These are phyloP conservation scores for Macrosteles quadrilineatus DNA, from an alignment of 1,140 invertebrate genomes.

Conservation along the genomic window DNA sequence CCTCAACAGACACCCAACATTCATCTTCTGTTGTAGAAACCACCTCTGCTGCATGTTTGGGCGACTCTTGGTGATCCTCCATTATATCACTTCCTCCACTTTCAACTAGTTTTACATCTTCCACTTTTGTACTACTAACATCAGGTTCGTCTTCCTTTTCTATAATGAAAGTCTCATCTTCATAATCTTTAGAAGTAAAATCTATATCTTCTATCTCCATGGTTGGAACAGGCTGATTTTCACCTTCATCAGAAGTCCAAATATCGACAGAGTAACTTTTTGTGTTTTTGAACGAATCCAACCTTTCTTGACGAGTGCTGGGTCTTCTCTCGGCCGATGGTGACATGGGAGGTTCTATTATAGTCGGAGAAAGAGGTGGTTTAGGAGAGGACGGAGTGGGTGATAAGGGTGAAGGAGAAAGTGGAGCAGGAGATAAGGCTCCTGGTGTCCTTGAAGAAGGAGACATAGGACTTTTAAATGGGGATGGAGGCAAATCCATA, in stretches of 20 bases:
- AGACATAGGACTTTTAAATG: background rate
- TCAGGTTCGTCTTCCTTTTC: slow-evolving; percentile 32
- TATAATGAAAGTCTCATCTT: slow-evolving; percentile 42
- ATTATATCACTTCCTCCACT: slow-evolving; percentile 34
- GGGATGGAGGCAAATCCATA: background rate
- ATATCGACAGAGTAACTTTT: slow-evolving; percentile 47
- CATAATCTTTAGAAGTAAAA: slow-evolving; percentile 37
- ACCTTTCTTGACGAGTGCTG: slow-evolving; percentile 44
- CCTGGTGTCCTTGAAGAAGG: background rate
- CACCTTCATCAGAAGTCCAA: slow-evolving; percentile 45
- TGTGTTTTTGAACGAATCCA: slow-evolving; percentile 46
- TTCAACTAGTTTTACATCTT: slow-evolving; percentile 11
- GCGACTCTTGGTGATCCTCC: slow-evolving; percentile 38
- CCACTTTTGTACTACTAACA: background rate
- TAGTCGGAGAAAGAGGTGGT: slow-evolving; percentile 25
- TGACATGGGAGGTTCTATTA: slow-evolving; percentile 27
- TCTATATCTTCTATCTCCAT: slow-evolving; percentile 40
- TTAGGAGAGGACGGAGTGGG: slow-evolving; percentile 26
- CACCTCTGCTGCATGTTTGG: slow-evolving; percentile 53
- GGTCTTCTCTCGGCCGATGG: slow-evolving; percentile 43
- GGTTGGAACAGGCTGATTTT: slow-evolving; percentile 38
- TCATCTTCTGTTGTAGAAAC: slow-evolving; percentile 48
- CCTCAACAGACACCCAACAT: slow-evolving; percentile 34
- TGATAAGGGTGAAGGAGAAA: slow-evolving; percentile 9
- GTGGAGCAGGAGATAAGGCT: slow-evolving; percentile 14